These are phyloP conservation scores for Melipona quadrifasciata DNA, from an alignment of 1,140 invertebrate species.

Conservation along the genomic window DNA sequence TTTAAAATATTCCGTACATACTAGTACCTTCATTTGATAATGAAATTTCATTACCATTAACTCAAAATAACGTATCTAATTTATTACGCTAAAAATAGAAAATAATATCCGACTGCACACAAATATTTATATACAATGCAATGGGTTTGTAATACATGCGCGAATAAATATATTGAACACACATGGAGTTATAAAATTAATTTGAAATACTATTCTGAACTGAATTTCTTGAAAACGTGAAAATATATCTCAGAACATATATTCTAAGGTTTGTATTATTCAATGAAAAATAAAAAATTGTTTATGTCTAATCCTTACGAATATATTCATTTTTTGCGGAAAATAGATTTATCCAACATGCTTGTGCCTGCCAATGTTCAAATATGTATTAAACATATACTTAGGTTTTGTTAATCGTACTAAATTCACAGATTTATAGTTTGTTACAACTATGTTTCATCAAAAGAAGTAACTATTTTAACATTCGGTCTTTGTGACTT, in stretches of 20 bases:
- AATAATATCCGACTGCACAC: slow-evolving; percentile 39
- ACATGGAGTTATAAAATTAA: slow-evolving; percentile 27
- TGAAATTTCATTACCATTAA: slow-evolving; percentile 4
- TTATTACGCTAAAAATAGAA: slow-evolving; percentile 1
- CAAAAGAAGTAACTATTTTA: slow-evolving; percentile 80
- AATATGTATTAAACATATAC: slow-evolving; percentile 24
- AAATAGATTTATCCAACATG: slow-evolving; percentile 35
- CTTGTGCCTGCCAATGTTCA: not conserved
- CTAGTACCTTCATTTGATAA: slow-evolving; percentile 9
- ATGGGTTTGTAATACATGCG: slow-evolving; percentile 19
- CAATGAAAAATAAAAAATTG: slow-evolving; percentile 32
- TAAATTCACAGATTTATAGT: slow-evolving; percentile 17
- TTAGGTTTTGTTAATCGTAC: slow-evolving; percentile 14
- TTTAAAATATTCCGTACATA: slow-evolving; percentile 14
- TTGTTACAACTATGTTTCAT: slow-evolving; percentile 57
- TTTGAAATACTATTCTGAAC: not conserved
- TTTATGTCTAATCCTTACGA: slow-evolving; percentile 13
- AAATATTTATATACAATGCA: slow-evolving; percentile 43
- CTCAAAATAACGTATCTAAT: slow-evolving; percentile 1
- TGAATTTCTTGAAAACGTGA: too few relatives aligned
- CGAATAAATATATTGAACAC: slow-evolving; percentile 52
- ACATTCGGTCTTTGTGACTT: slow-evolving; percentile 81
- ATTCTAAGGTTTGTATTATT: not conserved
- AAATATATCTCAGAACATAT: too few relatives aligned
- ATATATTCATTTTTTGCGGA: not conserved